Evolutionary conservation across 2,888 invertebrate species (phyloP).

Genomic region (Drosophila kambysellisi): DNA sequence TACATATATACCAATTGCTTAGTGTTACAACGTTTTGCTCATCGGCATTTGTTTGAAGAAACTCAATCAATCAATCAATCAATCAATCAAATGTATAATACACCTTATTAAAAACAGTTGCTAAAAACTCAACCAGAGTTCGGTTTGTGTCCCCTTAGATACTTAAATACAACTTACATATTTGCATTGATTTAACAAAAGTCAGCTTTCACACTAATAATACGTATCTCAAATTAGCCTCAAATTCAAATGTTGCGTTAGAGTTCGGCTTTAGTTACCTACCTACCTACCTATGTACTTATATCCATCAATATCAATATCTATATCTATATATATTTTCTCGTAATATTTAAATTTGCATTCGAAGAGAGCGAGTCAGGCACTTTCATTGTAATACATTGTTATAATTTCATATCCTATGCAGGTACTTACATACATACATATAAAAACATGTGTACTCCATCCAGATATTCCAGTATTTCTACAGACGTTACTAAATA

Average conservation of each 20-base stretch:
- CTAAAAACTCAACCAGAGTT: slow-evolving; percentile 11
- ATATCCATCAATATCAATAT: background rate
- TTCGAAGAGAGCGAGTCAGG: slow-evolving; percentile 3
- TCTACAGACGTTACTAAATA: slow-evolving; percentile 5
- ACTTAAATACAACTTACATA: background rate
- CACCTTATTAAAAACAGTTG: slow-evolving; percentile 35
- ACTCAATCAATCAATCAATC: slow-evolving; percentile 18
- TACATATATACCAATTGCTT: slow-evolving; percentile 14
- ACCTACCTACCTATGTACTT: slow-evolving; percentile 1
- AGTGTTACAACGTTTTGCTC: slow-evolving; percentile 19
- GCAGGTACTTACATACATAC: slow-evolving; percentile 13
- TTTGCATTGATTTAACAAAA: slow-evolving; percentile 14
- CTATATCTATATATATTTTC: background rate
- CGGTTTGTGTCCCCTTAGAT: slow-evolving; percentile 17
- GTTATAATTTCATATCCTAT: slow-evolving; percentile 8
- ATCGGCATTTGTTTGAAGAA: slow-evolving; percentile 37
- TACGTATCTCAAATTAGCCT: slow-evolving; percentile 11
- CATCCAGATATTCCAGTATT: slow-evolving; percentile 1
- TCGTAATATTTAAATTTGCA: slow-evolving; percentile 5
- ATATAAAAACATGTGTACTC: slow-evolving; percentile 17
- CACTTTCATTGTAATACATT: slow-evolving; percentile 5
- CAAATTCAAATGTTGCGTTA: slow-evolving; percentile 25
- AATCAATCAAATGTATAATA: slow-evolving; percentile 43
- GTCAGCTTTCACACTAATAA: slow-evolving; percentile 24
- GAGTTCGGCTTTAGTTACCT: slow-evolving; percentile 20